Evolutionary conservation across 2,113 vertebrate species (phyloP).

Genomic region (Agapornis roseicollis): DNA sequence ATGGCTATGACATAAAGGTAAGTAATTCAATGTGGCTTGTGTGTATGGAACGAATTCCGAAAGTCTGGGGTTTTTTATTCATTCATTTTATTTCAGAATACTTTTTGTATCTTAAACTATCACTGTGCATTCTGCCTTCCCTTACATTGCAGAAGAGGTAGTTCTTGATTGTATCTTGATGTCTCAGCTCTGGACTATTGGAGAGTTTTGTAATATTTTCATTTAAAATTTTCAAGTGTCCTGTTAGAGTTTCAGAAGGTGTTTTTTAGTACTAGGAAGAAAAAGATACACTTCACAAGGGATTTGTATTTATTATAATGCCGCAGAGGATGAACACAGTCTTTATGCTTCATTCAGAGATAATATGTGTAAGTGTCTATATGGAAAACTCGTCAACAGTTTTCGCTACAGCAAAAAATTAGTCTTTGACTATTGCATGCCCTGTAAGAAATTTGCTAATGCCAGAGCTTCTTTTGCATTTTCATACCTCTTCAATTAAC

Average conservation of each 20-base stretch:
- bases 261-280: neutral
- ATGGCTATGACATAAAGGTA: slow-evolving; percentile 94
- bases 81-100: neutral
- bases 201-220: neutral
- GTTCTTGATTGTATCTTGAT: neutral
- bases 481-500: neutral
- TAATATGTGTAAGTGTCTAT: rapidly evolving
- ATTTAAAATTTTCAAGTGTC: neutral
- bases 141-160: neutral
- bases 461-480: neutral
- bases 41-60: neutral
- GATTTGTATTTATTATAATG: neutral
- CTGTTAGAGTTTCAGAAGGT: neutral
- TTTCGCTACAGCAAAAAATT: neutral
- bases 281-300: neutral
- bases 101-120: neutral
- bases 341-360: neutral
- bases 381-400: neutral
- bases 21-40: neutral
- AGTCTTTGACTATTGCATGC: neutral
- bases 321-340: neutral
- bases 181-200: neutral
- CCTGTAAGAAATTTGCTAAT: neutral
- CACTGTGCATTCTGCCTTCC: rapidly evolving
- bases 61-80: neutral